Base-by-base conservation (phyloP, 2,888 invertebrate genomes). In the Drosophila histrio region DNA sequence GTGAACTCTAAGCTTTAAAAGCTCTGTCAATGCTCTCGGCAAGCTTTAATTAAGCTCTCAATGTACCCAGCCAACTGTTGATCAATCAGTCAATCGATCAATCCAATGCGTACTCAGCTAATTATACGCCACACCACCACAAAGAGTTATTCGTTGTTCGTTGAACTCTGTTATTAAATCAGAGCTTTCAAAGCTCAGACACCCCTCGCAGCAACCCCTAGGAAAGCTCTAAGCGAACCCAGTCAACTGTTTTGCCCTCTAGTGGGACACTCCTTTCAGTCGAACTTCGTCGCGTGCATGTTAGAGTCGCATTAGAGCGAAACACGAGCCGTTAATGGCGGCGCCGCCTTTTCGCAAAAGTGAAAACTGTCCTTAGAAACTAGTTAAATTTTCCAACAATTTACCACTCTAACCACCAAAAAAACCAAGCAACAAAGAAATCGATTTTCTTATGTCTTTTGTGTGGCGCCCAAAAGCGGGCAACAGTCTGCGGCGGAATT, bases 221-320 rank as follows among this genome's bases (percentile, higher is more conserved):
- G 34, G 22, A 76, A 73, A 73, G 73, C 72, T 73, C 50, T 21
- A 13, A 8, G 17, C 6, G 22, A 39, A 39, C 60, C 17, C 34
- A 24, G 24, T 36, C 21, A 60, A 58, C 65, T 60, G 71, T 65
- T 70, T 50, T 49, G 56, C 64, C 52, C 28, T 2, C 1, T n/a
- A 21, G 13, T 7, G 52, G 52, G 71, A 65, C 87, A 83, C 87
- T 83, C 82, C 82, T 84, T 85, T 87, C 82, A 82, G 82, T 87
- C 21, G 49, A 54, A 64, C 59, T 75, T 72, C 36, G 79, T 73
- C 66, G 85, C 79, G 72, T 83, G 85, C 87, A 69, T 87, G 85
- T 77, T 78, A 64, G 64, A 59, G 68, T 78, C 82, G 82, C 66
- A 84, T 87, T 68, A 75, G 76, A 66, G 66, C 44, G 5, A n/a